A percentile compares a stretch with the other conserved stretches of the same genome.
These are phyloP conservation scores for Menura novaehollandiae DNA, from an alignment of 2,113 vertebrate genomes.

Conservation along the genomic window DNA sequence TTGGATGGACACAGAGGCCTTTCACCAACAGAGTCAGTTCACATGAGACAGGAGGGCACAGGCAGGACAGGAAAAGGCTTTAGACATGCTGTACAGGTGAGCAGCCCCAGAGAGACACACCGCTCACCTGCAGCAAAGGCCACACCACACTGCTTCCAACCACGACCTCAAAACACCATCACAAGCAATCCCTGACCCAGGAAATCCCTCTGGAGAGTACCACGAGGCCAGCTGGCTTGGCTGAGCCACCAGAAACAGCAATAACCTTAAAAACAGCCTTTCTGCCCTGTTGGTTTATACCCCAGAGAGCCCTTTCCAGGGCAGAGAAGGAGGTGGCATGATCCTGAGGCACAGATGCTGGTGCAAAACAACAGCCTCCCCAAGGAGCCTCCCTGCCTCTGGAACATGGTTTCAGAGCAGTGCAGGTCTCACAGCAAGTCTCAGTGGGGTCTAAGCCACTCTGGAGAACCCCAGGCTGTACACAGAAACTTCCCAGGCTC, in stretches of 20 bases:
- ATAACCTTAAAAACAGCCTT: background rate
- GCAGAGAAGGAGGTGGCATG: accelerated
- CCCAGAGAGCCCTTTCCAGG: background rate
- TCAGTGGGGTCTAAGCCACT: background rate
- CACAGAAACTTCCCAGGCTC: background rate
- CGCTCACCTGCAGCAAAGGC: background rate
- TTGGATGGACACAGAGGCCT: accelerated
- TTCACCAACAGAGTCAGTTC: background rate
- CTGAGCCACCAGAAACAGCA: background rate
- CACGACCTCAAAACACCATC: background rate
- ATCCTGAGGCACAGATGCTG: background rate
- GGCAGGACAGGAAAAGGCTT: background rate
- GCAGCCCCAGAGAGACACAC: background rate
- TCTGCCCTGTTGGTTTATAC: background rate
- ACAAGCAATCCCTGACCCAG: background rate
- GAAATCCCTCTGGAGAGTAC: background rate
- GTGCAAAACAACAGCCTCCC: background rate
- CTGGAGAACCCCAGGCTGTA: background rate
- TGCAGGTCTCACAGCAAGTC: background rate
- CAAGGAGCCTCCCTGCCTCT: background rate
- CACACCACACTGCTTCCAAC: background rate
- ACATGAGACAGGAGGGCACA: background rate
- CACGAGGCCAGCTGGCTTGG: accelerated
- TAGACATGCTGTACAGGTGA: accelerated
- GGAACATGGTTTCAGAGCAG: background rate